phyloP scores from a whole-genome alignment of 2,888 invertebrate species.

The Sminthurinus aureus region DNA sequence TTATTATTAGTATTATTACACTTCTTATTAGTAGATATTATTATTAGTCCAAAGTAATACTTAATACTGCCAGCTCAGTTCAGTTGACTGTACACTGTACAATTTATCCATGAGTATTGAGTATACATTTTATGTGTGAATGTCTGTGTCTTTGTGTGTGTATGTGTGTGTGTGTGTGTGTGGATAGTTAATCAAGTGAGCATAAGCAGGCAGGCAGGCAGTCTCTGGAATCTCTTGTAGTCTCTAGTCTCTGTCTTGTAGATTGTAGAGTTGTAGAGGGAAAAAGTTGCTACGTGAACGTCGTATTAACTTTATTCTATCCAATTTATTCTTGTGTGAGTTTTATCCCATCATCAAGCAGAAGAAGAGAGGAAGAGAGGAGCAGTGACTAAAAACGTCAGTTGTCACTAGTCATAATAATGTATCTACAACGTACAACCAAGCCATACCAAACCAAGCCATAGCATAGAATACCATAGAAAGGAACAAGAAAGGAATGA shows the following conservation, averaged over 20 bases:
- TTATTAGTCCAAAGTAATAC: background rate
- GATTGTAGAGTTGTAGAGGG: background rate
- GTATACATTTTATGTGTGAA: too few species aligned
- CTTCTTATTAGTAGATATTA: background rate
- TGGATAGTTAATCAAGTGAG: too few species aligned
- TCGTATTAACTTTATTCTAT: constrained; percentile 31
- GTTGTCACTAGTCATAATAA: constrained; percentile 23
- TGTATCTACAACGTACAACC: background rate
- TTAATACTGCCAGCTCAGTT: background rate
- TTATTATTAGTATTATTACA: background rate
- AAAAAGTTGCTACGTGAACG: constrained; percentile 12
- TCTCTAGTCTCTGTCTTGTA: too few species aligned
- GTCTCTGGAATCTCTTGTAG: too few species aligned
- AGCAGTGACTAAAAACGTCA: constrained; percentile 15
- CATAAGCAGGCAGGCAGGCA: background rate
- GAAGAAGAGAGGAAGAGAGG: too few species aligned
- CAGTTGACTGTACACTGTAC: background rate
- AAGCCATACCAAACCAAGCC: background rate
- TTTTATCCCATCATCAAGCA: constrained; percentile 19
- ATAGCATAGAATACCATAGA: too few species aligned
- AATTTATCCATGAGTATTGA: background rate
- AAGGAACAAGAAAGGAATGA: background rate
- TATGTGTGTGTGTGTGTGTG: too few species aligned
- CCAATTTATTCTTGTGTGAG: constrained; percentile 30
- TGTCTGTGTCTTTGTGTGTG: too few species aligned